These are phyloP conservation scores for Choristoneura rosaceana DNA, from an alignment of 2,888 invertebrate genomes.

Conservation along the genomic window DNA sequence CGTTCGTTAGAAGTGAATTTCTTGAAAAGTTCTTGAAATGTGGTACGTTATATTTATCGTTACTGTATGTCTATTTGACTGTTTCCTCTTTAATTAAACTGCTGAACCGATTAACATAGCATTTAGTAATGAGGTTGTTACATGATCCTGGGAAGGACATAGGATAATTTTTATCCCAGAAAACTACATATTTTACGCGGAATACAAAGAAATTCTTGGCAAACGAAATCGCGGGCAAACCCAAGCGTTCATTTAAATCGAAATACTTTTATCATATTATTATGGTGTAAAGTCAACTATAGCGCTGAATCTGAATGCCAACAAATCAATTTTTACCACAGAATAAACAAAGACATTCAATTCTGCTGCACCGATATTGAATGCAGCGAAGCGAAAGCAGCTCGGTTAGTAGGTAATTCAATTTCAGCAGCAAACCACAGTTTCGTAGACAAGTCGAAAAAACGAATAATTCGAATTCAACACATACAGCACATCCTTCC, in stretches of 20 bases:
- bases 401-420: slow-evolving; percentile 7
- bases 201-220: too few relatives aligned
- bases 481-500: background rate
- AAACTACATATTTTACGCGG: too few relatives aligned
- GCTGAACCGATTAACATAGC: too few relatives aligned
- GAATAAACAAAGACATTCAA: slow-evolving; percentile 14
- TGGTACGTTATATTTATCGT: background rate
- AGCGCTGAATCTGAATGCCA: background rate
- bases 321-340: background rate
- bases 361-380: slow-evolving; percentile 7
- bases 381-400: slow-evolving; percentile 6
- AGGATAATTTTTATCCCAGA: too few relatives aligned
- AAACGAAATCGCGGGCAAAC: too few relatives aligned
- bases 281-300: background rate
- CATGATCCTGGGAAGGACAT: too few relatives aligned
- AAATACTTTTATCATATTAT: background rate
- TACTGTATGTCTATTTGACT: too few relatives aligned
- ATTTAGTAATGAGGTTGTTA: too few relatives aligned
- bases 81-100: too few relatives aligned
- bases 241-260: background rate
- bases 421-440: background rate
- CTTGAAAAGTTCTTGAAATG: slow-evolving; percentile 6
- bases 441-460: slow-evolving; percentile 5
- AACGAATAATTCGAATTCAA: background rate
- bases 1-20: slow-evolving; percentile 10